A percentile compares a stretch with the other conserved stretches of the same genome.
Conservation (phyloP, 2,113 vertebrate genomes). For the Vicugna pacos region DNA sequence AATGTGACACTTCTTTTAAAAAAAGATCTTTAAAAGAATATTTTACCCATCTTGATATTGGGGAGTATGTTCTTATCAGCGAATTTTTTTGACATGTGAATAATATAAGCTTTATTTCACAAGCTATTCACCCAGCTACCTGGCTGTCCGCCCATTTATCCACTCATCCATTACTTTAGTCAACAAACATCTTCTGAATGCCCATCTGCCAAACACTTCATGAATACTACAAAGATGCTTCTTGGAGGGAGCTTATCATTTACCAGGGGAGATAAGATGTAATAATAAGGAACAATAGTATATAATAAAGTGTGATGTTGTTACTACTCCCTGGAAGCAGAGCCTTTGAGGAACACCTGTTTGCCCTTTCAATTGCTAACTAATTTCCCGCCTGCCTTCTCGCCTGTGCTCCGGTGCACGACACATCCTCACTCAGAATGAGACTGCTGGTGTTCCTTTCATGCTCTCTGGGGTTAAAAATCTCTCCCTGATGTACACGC, state of each 20-base stretch:
- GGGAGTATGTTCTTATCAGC: not conserved
- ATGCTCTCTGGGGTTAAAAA: slow-evolving; percentile 63
- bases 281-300: slow-evolving; percentile 37
- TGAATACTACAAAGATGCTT: slow-evolving; percentile 59
- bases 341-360: not conserved
- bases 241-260: slow-evolving; percentile 37
- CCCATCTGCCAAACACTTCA: not conserved
- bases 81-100: not conserved
- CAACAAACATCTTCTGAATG: slow-evolving; percentile 23
- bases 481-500: slow-evolving; percentile 52
- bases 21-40: not conserved
- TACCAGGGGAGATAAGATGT: slow-evolving; percentile 34
- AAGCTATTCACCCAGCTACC: not conserved
- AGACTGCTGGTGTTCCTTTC: slow-evolving; percentile 52
- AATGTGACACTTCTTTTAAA: not conserved
- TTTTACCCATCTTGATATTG: slow-evolving; percentile 34
- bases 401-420: not conserved
- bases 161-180: slow-evolving; percentile 29
- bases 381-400: slow-evolving; percentile 45
- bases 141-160: not conserved
- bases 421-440: not conserved
- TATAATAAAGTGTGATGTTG: slow-evolving; percentile 1
- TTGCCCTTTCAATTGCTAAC: slow-evolving; percentile 27
- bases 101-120: slow-evolving; percentile 45
- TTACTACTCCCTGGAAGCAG: slow-evolving; percentile 13